Conservation (phyloP, 2,113 vertebrate species). For the Lampris megalopsis region DNA sequence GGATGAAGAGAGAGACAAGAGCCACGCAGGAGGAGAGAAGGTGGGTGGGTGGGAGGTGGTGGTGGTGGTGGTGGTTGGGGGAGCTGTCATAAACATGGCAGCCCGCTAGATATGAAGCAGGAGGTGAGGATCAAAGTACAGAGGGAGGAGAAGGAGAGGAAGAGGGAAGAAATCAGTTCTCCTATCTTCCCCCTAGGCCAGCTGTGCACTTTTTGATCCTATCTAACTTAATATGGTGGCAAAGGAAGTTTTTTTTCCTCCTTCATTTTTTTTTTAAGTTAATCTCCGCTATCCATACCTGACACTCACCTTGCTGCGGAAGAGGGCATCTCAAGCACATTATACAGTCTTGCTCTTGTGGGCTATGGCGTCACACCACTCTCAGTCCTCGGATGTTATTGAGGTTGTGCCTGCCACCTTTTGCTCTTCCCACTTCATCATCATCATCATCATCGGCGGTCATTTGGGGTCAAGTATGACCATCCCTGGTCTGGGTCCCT, state of each 20-base stretch:
- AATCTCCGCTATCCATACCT: conserved; percentile 24
- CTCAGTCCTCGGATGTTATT: no score
- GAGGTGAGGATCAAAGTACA: conserved; percentile 73
- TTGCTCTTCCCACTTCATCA: no score
- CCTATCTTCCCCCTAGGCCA: conserved; percentile 67
- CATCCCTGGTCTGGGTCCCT: no score
- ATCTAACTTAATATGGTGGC: conserved; percentile 54
- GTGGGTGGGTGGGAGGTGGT: conserved; percentile 11
- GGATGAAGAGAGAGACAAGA: conserved; percentile 15
- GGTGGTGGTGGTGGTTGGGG: no score
- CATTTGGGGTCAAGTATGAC: no score
- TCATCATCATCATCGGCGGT: no score
- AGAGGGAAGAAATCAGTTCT: conserved; percentile 64
- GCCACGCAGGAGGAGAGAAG: conserved; percentile 44
- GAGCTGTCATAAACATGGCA: conserved; percentile 76
- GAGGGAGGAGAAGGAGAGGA: conserved; percentile 27
- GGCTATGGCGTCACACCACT: not conserved
- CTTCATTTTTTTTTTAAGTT: conserved; percentile 46
- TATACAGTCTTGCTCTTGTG: not conserved
- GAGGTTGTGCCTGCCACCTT: not conserved
- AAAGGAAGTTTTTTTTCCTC: conserved; percentile 52
- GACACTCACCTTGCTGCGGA: conserved; percentile 36
- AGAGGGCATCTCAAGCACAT: conserved; percentile 8
- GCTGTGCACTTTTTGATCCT: conserved; percentile 60
- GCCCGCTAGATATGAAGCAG: conserved; percentile 62